Evolutionary conservation across 2,113 vertebrate species (phyloP), one percentile per base, ranked within the genome.

Genomic region (Prietella phreatophila): DNA sequence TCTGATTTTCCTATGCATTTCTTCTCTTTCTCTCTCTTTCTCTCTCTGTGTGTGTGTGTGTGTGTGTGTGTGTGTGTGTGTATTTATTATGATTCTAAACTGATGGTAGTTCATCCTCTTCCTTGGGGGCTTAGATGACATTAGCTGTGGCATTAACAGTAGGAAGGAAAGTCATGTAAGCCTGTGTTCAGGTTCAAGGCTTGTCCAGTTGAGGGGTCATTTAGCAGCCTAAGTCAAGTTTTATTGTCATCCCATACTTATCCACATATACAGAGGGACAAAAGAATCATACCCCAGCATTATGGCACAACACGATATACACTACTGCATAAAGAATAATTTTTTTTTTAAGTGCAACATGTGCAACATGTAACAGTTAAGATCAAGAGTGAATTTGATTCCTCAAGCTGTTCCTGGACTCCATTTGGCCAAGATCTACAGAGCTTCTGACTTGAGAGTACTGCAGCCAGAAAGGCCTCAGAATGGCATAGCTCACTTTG

Each of bases 401-500:
- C 50, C 55, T 19, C 25, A 80, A 33, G 69, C 69, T 89, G 83
- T 75, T 75, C 11, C 63, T 60, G 19, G 58, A n/a, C 83, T 76
- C 58, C 85, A 27, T 76, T 50, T 22, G 76, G 73, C 65, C 80
- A 85, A 83, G 89, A 33, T 84, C 73, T 84, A 83, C 81, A 75
- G 30, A 30, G 47, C 63, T 83, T n/a, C 75, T 63, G 83, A 82
- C 50, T 81, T 36, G 13, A 84, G 67, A 84, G 33, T n/a, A 19
- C 36, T n/a, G 81, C 76, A 65, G 75, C 50, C 82, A 85, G 75
- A 39, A 50, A 85, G 90, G 89, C 90, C 80, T 88, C 84, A 93
- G 93, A 91, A 84, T 87, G 90, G 91, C 90, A 92, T 92, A 93
- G 91, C 88, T 81, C 90, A 93, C 92, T 94, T 94, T 95, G 89